These are phyloP conservation scores for Caenorhabditis elegans DNA, from an alignment of 1,140 invertebrate species.

Conservation along the genomic window DNA sequence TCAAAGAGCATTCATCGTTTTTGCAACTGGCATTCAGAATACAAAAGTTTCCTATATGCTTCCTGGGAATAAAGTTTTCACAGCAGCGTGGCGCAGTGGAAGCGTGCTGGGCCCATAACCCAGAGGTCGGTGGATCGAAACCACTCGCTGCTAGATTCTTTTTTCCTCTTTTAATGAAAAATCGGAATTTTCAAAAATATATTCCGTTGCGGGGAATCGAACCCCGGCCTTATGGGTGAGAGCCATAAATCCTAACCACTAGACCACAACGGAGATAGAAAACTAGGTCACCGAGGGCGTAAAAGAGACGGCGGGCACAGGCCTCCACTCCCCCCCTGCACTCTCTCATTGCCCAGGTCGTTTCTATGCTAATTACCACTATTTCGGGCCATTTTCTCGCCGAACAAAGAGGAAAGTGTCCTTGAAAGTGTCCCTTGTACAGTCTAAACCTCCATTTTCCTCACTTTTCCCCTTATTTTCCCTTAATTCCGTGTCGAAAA, in stretches of 20 bases:
- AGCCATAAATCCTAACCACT: conserved; percentile 79
- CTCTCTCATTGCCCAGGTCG: not conserved
- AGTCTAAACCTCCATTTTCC: too few species aligned
- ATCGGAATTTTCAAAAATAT: not conserved
- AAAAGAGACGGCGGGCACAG: not conserved
- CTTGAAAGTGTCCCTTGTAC: not conserved
- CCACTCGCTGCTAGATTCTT: conserved; percentile 79
- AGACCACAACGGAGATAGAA: conserved; percentile 46
- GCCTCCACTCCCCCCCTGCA: too few species aligned
- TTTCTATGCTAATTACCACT: conserved; percentile 14
- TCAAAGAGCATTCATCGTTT: too few species aligned
- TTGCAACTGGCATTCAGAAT: too few species aligned
- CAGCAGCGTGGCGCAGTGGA: conserved; percentile 95
- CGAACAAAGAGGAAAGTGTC: not conserved
- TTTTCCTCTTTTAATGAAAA: not conserved
- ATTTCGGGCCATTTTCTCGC: not conserved
- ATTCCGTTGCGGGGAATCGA: conserved; percentile 77
- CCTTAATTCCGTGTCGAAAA: not conserved
- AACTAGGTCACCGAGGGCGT: too few species aligned
- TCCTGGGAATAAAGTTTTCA: too few species aligned
- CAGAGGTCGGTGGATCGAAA: conserved; percentile 93
- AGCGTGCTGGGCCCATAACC: conserved; percentile 95
- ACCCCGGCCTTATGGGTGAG: conserved; percentile 80
- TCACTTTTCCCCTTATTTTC: not conserved
- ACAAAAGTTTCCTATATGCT: too few species aligned